Evolutionary conservation across 2,888 invertebrate species (phyloP), one percentile per base, ranked within the genome.

Genomic region (Itoplectis maculator): DNA sequence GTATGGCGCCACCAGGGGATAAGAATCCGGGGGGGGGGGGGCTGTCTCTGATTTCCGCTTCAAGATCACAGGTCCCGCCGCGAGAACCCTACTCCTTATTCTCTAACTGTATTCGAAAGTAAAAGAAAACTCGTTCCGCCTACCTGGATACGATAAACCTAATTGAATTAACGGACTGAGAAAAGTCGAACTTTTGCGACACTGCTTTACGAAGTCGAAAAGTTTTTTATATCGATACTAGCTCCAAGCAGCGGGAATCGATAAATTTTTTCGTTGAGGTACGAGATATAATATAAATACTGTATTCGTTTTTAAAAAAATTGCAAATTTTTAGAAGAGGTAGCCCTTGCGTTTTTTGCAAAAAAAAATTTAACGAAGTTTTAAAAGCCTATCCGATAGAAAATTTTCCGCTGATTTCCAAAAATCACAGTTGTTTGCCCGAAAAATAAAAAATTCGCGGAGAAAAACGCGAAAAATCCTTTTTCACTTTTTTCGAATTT

Each of bases 141-240:
- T n/a, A 29, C 79, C 49, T 23, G 47, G 49, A 78, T 73, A 78
- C 75, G 66, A 77, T 47, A 75, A 81, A 83, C 79, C 78, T 85
- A 84, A 86, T 86, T 85, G 84, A 84, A 86, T 86, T 84, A 86
- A 86, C 84, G 79, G 76, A 82, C 73, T 69, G 74, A 45, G 65
- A 72, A 82, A 66, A 79, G 73, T 79, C 75, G 59, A 56, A 76
- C n/a, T 59, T 68, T 73, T 40, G 42, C 69, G 84, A 80, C 74
- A 74, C 66, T 77, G 51, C 18, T 79, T 79, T 37, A 61, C 61
- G 29, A 18, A n/a, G 66, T 45, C 29, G 18, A 69, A 40, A 49
- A 76, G 3, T 77, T 73, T 75, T 40, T 59, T 82, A 78, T 68
- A 79, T 76, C 81, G 73, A 70, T 81, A 74, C 73, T 63, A 29